Base-by-base conservation (phyloP, 2,113 vertebrate species). In the Sarotherodon lohbergeri region DNA sequence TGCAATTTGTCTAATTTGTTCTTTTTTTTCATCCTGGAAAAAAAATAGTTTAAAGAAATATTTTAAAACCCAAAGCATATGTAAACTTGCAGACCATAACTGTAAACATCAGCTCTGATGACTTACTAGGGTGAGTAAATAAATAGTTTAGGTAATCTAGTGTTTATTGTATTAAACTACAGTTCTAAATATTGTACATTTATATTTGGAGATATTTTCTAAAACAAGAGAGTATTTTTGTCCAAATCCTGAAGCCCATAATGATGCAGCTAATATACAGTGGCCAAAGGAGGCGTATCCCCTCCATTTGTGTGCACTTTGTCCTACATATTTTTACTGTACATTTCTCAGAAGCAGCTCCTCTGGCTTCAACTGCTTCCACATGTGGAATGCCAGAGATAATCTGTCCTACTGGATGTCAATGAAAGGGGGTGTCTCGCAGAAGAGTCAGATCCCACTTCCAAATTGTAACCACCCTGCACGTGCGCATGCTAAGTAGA, bases 371-470 rank as follows among this genome's bases (percentile, higher is more conserved):
- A 94, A 95, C 85, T 85, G 86, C 71, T 93, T 91, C 93, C 95
- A 95, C 92, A 94, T 95, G 95, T 91, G 88, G 86, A 92, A 94
- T 91, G 88, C 86, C 82, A 57, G 73, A 92, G 88, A 92, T 95
- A 88, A 95, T 95, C 89, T 90, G 85, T 86, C 63, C 86, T 66
- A 82, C 41, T 88, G 87, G 84, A 92, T 92, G 88, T 90, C 86
- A 66, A 11, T 82, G 85, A 84, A 88, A 90, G 86, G 19, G 84
- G 85, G 73, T 88, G 91, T 92, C 85, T 80, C 10, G 61, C 87
- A 90, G 88, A 71, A 66, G 48, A 50, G 78, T 73, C 34, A 29
- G 71, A 88, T 86, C 85, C 43, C 22, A 84, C 76, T 85, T 50
- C 43, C 39, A 88, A 27, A 86, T 84, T 55, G 46, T 36, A 66